phyloP scores from a whole-genome alignment of 2,888 invertebrate genomes.

The Colletes collaris region DNA sequence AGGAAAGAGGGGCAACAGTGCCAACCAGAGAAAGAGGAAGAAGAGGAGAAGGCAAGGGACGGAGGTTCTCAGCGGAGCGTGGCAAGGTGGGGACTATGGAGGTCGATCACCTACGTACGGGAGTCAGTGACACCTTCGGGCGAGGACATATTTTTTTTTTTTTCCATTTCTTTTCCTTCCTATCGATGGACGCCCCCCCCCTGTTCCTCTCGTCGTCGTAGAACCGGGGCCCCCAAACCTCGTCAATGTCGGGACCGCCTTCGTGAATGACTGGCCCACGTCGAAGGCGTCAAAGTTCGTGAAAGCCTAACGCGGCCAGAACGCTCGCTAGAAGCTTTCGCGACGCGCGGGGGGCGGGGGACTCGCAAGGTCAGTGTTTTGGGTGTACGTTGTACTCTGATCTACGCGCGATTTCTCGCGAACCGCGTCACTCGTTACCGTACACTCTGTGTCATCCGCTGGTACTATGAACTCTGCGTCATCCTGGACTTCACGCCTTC shows the following conservation, averaged over 20 bases:
- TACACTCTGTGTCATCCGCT: no score
- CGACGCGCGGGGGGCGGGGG: neutral
- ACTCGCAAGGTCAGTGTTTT: conserved; percentile 13
- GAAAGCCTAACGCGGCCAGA: neutral
- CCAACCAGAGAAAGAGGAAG: conserved; percentile 54
- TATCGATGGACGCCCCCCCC: conserved; percentile 1
- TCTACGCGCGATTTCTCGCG: no score
- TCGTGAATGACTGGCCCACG: conserved; percentile 7
- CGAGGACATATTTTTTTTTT: conserved; percentile 71
- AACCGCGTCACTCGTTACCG: no score
- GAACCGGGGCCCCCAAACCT: conserved; percentile 38
- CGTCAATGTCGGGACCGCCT: conserved; percentile 13
- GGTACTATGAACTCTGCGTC: no score
- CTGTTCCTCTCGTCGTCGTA: conserved; percentile 13
- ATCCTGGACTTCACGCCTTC: no score
- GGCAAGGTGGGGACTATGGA: conserved; percentile 76
- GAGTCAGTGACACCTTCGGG: conserved; percentile 82
- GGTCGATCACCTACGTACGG: conserved; percentile 83
- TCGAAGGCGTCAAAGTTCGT: neutral
- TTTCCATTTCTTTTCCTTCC: conserved; percentile 56
- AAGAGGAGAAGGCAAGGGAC: conserved; percentile 59
- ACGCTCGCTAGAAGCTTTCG: neutral
- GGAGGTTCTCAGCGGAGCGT: conserved; percentile 53
- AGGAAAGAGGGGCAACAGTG: conserved; percentile 66
- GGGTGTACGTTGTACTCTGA: no score